Evolutionary conservation across 2,888 invertebrate genomes (phyloP), one percentile per base, ranked within the genome.

Genomic region (Mythimna lalbum): DNA sequence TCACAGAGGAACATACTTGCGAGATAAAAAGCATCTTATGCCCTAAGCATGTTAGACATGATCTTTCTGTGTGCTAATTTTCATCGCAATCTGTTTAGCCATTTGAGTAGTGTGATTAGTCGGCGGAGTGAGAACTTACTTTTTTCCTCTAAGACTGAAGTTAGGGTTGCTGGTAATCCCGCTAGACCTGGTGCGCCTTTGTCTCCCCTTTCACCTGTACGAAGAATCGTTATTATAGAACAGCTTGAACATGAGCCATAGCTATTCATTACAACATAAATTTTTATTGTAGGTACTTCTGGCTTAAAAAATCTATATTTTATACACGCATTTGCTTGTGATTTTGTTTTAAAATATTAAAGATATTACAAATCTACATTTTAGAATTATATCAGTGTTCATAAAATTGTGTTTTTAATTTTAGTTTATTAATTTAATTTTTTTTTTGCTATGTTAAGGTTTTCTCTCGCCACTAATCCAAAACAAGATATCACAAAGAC

Each of bases 141-240:
- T 88, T 92, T 36, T 9, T 90, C 88, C 52, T 92, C 87, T 50
- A 95, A 75, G 55, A 95, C 84, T 39, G 93, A 91, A 4, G 89
- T 86, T 43, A 95, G 70, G 62, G 97, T 97, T 14, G 98, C 98
- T 55, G 97, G 97, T 65, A 97, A 96, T 7, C 99, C 99, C 31
- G 97, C 96, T 59, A 97, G 92, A n/a, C 99, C 99, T 73, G 96
- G 97, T 68, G 97, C 96, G 63, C 98, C 98, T 86, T 96, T 96
- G 17, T 93, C 90, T 39, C 98, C 98, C 50, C 91, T 92, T 0
- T 96, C 96, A 78, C 98, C 98, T 86, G 47, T 4, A 36, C 84
- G 80, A 31, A 47, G 3, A 17, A 39, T 1, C 36, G 12, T 27
- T 39, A 7, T 21, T 17, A n/a, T 6, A 6, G 2, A 17, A n/a